phyloP scores from a whole-genome alignment of 2,113 vertebrate species.

The Leptosomus discolor region DNA sequence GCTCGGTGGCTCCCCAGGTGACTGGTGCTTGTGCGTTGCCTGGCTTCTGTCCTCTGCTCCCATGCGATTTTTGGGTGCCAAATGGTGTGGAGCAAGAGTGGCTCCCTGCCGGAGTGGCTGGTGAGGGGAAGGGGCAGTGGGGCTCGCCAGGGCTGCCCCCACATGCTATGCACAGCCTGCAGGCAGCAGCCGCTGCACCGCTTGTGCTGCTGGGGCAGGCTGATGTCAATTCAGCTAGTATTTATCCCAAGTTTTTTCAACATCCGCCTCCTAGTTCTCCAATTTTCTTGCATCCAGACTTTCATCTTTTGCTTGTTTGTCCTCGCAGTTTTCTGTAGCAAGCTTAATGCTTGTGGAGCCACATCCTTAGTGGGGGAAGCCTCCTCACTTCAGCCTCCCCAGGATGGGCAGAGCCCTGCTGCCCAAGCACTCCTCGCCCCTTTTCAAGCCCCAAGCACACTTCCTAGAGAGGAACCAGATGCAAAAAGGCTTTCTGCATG shows the following conservation, averaged over 20 bases:
- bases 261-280: fast-evolving
- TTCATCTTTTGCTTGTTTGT: neutral
- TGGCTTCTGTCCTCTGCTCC: neutral
- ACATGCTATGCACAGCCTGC: fast-evolving
- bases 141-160: fast-evolving
- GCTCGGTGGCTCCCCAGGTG: neutral
- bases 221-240: neutral
- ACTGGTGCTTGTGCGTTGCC: neutral
- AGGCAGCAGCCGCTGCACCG: no score
- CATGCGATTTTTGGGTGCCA: neutral
- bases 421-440: fast-evolving
- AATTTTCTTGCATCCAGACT: neutral
- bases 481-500: neutral
- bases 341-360: neutral
- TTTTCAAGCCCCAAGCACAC: neutral
- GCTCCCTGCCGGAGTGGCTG: neutral
- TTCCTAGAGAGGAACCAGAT: neutral
- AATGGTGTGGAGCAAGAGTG: neutral
- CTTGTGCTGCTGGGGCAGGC: neutral
- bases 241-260: neutral
- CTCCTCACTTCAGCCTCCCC: neutral
- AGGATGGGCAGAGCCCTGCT: neutral
- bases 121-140: fast-evolving
- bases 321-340: neutral
- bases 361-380: neutral